These are phyloP conservation scores for Mastacembelus armatus DNA, from an alignment of 2,797 vertebrate species.

Conservation along the genomic window DNA sequence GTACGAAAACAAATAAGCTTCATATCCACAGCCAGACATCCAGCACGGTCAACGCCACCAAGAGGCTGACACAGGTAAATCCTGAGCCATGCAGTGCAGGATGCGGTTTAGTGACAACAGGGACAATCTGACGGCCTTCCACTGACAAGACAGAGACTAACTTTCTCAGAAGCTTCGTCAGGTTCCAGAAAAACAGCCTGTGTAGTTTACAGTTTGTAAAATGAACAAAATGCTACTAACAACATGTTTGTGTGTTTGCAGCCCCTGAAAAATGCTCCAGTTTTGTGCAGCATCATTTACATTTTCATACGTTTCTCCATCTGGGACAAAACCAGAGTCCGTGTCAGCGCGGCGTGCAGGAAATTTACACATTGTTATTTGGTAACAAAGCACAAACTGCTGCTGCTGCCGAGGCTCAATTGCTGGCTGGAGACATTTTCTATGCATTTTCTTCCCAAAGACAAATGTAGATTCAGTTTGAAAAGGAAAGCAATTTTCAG, in stretches of 20 bases:
- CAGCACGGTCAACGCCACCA: no score
- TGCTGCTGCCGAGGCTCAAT: slow-evolving; percentile 14
- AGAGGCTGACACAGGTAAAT: no score
- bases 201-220: no score
- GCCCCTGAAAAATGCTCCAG: slow-evolving; percentile 18
- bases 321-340: slow-evolving; percentile 40
- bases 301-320: slow-evolving; percentile 60
- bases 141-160: no score
- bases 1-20: no score
- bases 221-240: slow-evolving; percentile 35
- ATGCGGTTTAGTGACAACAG: no score
- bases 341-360: slow-evolving; percentile 33
- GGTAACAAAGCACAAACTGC: slow-evolving; percentile 47
- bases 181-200: no score
- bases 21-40: no score
- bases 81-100: no score
- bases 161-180: no score
- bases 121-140: no score
- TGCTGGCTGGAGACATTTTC: slow-evolving; percentile 52
- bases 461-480: slow-evolving; percentile 69
- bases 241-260: slow-evolving; percentile 34
- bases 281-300: slow-evolving; percentile 52
- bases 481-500: slow-evolving; percentile 66
- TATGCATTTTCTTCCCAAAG: slow-evolving; percentile 55
- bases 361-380: slow-evolving; percentile 65